These are phyloP conservation scores for Plotosus lineatus DNA, from an alignment of 2,113 vertebrate genomes.

Conservation along the genomic window DNA sequence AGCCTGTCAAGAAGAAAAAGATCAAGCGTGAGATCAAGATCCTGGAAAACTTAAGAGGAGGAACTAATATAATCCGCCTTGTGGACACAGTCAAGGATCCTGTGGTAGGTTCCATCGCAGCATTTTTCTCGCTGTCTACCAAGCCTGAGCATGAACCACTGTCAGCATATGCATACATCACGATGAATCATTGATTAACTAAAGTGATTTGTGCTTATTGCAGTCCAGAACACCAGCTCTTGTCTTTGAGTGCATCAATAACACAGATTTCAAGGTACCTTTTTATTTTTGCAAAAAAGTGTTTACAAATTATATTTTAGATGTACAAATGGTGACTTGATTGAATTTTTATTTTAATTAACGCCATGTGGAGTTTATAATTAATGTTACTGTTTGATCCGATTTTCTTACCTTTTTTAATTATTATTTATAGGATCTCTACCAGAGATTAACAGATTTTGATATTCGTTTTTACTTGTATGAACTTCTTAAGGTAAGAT, in stretches of 20 bases:
- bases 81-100: conserved; percentile 98
- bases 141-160: neutral
- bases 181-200: neutral
- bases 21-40: conserved; percentile 99
- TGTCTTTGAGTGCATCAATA: conserved; percentile 99
- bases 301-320: neutral
- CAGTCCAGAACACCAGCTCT: conserved; percentile 98
- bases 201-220: neutral
- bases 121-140: neutral
- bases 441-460: conserved; percentile 98
- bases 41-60: conserved; percentile 93
- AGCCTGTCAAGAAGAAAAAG: conserved; percentile 99
- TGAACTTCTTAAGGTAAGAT: conserved; percentile 96
- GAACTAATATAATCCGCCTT: conserved; percentile 98
- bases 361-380: neutral
- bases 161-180: neutral
- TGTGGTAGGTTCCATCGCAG: conserved; percentile 80
- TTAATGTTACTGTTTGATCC: neutral
- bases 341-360: too few species aligned
- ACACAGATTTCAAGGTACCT: conserved; percentile 99
- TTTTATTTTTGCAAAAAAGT: neutral
- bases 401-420: conserved; percentile 26
- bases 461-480: conserved; percentile 99
- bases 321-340: neutral
- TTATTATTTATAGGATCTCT: conserved; percentile 86